Base-by-base conservation (phyloP, 2,888 invertebrate genomes). In the Melanophora roralis region DNA sequence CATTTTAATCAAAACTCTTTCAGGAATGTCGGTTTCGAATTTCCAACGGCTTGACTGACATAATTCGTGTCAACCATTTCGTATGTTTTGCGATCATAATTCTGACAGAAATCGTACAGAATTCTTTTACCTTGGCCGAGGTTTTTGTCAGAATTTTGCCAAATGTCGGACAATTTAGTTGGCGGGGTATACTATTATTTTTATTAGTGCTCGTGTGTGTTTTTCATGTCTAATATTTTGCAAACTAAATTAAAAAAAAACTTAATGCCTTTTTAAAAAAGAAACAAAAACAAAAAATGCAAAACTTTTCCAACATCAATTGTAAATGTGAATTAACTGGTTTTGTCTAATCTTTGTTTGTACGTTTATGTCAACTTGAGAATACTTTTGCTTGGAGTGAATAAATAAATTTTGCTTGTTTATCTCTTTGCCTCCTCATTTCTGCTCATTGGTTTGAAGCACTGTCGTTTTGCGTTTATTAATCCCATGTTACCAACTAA, bases 221-320 rank as follows among this genome's bases (percentile, higher is more conserved):
- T n/a, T n/a, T n/a, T n/a, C n/a, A 6, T 57, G 62, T 57, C 51
- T 59, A 53, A 76, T 40, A 62, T 14, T 38, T 47, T 53, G 55
- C 49, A 59, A 62, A 38, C 6, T 14, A 43, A 14, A 14, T 1
- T 12, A 19, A 47, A 53, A 16, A 16, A n/a, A 23, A 45, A 51
- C 34, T 11, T 55, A 16, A 40, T 27, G 27, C 27, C 16, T 40
- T 27, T 49, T 12, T 1, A n/a, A 38, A 19, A 16, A 12, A 21
- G 6, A 51, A 8, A n/a, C 7, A 14, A 27, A 23, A 51, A 51
- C n/a, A n/a, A 23, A 12, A 51, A 51, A 51, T 27, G 49, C 23
- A 45, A 75, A 75, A 71, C 74, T 79, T 79, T 74, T 65, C 47
- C 79, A 64, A 65, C 65, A 65, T 67, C 65, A 79, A 75, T 75